Conservation (phyloP, 2,113 vertebrate species). For the Megaceryle maxima region DNA sequence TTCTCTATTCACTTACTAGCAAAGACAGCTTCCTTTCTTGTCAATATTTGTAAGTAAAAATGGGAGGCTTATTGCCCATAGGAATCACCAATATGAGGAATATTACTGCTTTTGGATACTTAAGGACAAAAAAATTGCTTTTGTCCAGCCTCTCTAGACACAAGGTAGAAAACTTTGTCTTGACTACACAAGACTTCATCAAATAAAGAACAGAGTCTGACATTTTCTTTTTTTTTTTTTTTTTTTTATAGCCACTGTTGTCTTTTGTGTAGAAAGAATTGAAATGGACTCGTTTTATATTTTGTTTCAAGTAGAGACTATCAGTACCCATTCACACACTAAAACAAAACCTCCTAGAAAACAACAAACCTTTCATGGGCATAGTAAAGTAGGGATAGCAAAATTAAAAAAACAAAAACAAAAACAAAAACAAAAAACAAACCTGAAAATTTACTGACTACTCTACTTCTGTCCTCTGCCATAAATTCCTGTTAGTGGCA, state of each 20-base stretch:
- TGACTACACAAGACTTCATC: background rate
- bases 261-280: background rate
- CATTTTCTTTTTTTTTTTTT: too few relatives aligned
- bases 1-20: background rate
- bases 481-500: background rate
- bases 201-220: background rate
- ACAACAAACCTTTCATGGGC: background rate
- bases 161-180: background rate
- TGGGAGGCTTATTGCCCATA: background rate
- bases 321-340: background rate
- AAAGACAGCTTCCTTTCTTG: background rate
- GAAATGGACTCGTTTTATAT: background rate
- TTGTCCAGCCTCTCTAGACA: background rate
- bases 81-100: background rate
- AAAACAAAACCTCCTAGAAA: background rate
- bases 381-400: background rate
- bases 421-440: background rate
- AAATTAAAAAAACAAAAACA: too few relatives aligned
- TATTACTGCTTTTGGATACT: background rate
- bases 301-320: background rate
- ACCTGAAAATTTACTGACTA: background rate
- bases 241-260: background rate
- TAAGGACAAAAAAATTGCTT: background rate
- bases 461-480: background rate
- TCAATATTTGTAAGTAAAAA: background rate